These are phyloP conservation scores for Polypterus senegalus DNA, from an alignment of 2,113 vertebrate genomes.

Conservation along the genomic window DNA sequence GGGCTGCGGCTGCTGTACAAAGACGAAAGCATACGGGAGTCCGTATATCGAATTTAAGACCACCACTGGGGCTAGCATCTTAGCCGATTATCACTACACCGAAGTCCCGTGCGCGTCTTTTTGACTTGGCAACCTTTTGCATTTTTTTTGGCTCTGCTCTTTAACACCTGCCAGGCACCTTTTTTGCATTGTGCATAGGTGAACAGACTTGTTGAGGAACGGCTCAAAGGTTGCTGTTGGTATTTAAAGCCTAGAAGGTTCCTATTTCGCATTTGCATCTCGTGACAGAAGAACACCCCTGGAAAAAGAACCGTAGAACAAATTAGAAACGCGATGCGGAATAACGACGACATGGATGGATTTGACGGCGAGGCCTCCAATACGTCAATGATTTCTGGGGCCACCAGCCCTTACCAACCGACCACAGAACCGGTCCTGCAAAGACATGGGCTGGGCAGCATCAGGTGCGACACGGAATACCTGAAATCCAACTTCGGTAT, in stretches of 20 bases:
- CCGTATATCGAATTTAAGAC: conserved; percentile 17
- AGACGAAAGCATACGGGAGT: conserved; percentile 17
- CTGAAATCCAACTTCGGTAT: conserved; percentile 64
- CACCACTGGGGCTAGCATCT: conserved; percentile 16
- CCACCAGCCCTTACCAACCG: conserved; percentile 88
- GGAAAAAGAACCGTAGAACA: conserved; percentile 5
- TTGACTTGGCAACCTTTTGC: no score
- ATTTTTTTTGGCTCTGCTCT: no score
- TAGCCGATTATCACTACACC: no score
- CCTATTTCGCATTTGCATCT: not conserved
- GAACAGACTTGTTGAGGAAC: no score
- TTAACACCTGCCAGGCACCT: no score
- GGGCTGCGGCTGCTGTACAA: not conserved
- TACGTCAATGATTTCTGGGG: conserved; percentile 90
- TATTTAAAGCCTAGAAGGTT: not conserved
- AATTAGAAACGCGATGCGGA: conserved; percentile 37
- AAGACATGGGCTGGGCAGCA: conserved; percentile 55
- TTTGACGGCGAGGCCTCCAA: conserved; percentile 92
- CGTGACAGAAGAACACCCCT: not conserved
- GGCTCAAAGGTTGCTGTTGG: conserved; percentile 14
- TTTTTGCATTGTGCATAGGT: no score
- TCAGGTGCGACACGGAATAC: conserved; percentile 75
- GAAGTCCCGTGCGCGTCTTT: no score
- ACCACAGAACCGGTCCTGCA: conserved; percentile 83
- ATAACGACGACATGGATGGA: conserved; percentile 75